A percentile compares a stretch with the other conserved stretches of the same genome.
phyloP scores from a whole-genome alignment of 2,113 vertebrate genomes.

The Malurus alboscapulatus region DNA sequence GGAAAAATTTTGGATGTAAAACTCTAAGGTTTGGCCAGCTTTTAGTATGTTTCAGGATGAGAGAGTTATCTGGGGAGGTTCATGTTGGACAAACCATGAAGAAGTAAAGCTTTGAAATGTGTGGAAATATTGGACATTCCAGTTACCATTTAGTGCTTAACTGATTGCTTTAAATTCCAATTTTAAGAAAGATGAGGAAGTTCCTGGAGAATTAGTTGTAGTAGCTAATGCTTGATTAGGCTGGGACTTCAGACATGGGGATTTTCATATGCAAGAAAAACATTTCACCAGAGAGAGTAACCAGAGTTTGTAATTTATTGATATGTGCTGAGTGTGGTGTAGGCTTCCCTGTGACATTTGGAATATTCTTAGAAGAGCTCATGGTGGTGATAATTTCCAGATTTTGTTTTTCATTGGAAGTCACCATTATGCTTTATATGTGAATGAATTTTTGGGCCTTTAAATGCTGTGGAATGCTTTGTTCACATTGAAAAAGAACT shows the following conservation, averaged over 20 bases:
- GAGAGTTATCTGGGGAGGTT: neutral
- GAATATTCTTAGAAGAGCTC: neutral
- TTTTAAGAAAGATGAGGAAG: neutral
- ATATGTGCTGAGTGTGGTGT: neutral
- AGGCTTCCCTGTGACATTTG: neutral
- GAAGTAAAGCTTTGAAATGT: neutral
- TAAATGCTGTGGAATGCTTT: neutral
- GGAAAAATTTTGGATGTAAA: neutral
- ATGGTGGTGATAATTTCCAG: neutral
- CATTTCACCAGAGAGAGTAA: neutral
- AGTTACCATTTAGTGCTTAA: neutral
- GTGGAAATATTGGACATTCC: neutral
- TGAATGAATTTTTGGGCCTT: neutral
- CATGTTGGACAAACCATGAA: neutral
- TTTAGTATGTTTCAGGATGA: neutral
- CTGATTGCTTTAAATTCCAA: neutral
- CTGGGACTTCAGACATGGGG: neutral
- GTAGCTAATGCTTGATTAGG: neutral
- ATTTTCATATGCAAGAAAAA: neutral
- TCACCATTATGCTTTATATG: accelerated
- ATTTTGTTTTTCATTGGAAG: neutral
- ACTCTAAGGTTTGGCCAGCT: neutral
- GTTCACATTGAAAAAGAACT: neutral
- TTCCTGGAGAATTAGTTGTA: neutral
- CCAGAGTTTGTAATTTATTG: neutral